These are phyloP conservation scores for Acropora yongei DNA, from an alignment of 64 coral and sea anemone species.

Conservation along the genomic window DNA sequence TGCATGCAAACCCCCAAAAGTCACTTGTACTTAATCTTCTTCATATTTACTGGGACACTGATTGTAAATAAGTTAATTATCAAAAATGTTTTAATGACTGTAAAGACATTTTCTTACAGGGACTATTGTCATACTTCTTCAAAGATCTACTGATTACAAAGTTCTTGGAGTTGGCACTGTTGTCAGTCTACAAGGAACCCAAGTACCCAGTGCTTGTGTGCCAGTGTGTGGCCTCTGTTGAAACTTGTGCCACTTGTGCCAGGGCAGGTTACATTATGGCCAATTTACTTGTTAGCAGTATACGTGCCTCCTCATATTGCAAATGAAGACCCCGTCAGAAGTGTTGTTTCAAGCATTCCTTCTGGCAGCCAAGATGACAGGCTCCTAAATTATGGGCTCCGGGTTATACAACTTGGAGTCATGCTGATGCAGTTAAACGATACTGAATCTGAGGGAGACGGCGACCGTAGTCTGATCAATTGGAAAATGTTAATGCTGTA, in stretches of 20 bases:
- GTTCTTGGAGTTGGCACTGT: conserved; percentile 66
- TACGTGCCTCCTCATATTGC: conserved; percentile 1
- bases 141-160: conserved; percentile 35
- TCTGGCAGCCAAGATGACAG: conserved; percentile 46
- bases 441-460: conserved; percentile 13
- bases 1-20: not conserved
- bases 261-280: conserved; percentile 44
- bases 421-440: conserved; percentile 47
- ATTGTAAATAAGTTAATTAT: conserved; percentile 17
- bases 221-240: conserved; percentile 40
- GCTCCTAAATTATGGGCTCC: conserved; percentile 43
- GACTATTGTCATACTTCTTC: conserved; percentile 23
- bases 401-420: conserved; percentile 1
- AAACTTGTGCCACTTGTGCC: conserved; percentile 39
- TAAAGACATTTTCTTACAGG: conserved; percentile 23
- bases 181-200: not conserved
- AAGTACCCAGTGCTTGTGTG: conserved; percentile 40
- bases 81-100: conserved; percentile 1
- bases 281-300: conserved; percentile 10
- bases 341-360: conserved; percentile 23
- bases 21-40: not conserved
- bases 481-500: conserved; percentile 60
- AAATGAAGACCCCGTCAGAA: conserved; percentile 15
- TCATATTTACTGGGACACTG: conserved; percentile 9
- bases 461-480: conserved; percentile 22